These are phyloP conservation scores for Cynocephalus volans DNA, from an alignment of 2,113 vertebrate genomes.

Conservation along the genomic window DNA sequence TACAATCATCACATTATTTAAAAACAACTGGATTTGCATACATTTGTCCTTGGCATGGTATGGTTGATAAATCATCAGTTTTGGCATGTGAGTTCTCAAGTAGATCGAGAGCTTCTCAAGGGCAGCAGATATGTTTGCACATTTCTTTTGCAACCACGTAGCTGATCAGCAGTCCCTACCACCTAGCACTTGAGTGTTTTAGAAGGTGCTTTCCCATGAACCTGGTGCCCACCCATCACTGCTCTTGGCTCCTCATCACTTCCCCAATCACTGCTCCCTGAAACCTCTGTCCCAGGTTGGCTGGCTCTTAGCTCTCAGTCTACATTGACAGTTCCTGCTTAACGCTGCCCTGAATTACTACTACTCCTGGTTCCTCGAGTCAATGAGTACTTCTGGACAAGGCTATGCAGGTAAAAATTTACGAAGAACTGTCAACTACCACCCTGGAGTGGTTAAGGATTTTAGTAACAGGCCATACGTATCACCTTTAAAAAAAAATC, in stretches of 20 bases:
- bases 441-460: background rate
- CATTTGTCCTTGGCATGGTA: background rate
- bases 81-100: background rate
- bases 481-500: background rate
- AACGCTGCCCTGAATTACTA: background rate
- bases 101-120: background rate
- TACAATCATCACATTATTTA: background rate
- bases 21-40: background rate
- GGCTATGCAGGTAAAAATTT: conserved; percentile 34
- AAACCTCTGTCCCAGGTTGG: background rate
- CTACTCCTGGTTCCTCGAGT: background rate
- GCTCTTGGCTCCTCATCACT: background rate
- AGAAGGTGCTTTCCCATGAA: background rate
- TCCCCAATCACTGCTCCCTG: background rate
- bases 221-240: background rate
- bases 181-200: background rate
- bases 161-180: background rate
- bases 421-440: background rate
- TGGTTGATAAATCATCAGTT: background rate
- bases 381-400: conserved; percentile 53
- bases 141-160: background rate
- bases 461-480: background rate
- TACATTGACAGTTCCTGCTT: background rate
- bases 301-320: background rate
- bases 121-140: background rate